Evolutionary conservation across 2,113 vertebrate genomes (phyloP), one percentile per base, ranked within the genome.

Genomic region (Boleophthalmus pectinirostris): DNA sequence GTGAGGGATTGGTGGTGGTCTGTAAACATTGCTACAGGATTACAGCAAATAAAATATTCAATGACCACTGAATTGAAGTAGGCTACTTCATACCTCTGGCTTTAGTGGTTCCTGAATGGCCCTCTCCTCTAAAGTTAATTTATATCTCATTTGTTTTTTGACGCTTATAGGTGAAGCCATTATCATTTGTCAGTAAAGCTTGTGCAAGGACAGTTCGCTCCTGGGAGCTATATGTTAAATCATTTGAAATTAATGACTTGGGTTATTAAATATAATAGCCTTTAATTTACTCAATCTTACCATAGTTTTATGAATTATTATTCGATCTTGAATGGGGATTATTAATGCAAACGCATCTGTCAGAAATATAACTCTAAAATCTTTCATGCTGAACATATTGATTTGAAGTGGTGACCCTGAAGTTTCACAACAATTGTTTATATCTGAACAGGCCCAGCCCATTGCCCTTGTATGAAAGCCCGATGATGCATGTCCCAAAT

Each of bases 181-280:
- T 73, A 75, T 56, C 72, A 54, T 78, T 74, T 61, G 58, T 78
- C 78, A 77, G 45, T 65, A 45, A 82, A 82, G 24, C 74, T 69
- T 33, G 65, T 73, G 67, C 73, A 73, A 69, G 60, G 47, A 69
- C 45, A 72, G 23, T 45, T 23, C 72, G 18, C 65, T 78, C 51
- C 45, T 61, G 69, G 69, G 45, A 69, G 45, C 29, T 70, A 46
- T 58, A 23, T 5, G 23, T 25, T 58, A 58, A 35, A 54, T 54
- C 20, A 54, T 11, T n/a, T 60, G 43, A 63, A 58, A 66, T 46
- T 15, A 69, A 72, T 15, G 66, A 35, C 29, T 66, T 68, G 23
- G 11, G 20, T 49, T 46, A 66, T 74, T 15, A 46, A 43, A 47
- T 21, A 57, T 46, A 53, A 9, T 38, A 43, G 69, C 45, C 24